phyloP scores from a whole-genome alignment of 2,797 vertebrate species.

The Poecile montanus region DNA sequence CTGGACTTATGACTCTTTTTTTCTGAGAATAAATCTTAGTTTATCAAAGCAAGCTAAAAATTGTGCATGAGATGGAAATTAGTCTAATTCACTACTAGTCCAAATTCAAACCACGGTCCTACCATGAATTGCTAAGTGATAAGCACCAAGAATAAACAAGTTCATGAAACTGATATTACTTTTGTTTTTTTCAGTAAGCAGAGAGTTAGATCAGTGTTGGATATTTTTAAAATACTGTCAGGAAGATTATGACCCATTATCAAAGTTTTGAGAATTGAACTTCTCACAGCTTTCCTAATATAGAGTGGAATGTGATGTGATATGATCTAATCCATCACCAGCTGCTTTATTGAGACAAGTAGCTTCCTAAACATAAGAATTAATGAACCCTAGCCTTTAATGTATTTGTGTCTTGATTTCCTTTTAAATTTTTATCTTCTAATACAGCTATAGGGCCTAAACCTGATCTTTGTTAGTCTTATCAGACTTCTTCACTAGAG shows the following conservation, averaged over 20 bases:
- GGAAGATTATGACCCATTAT: neutral
- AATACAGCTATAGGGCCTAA: neutral
- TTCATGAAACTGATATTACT: neutral
- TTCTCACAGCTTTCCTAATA: neutral
- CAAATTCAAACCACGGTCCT: neutral
- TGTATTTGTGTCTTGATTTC: neutral
- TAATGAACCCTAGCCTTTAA: neutral
- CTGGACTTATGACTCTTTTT: neutral
- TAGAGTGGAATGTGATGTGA: neutral
- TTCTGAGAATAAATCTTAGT: neutral
- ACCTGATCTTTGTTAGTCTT: neutral
- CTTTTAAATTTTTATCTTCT: neutral
- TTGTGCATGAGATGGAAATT: neutral
- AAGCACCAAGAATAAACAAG: neutral
- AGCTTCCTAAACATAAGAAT: neutral
- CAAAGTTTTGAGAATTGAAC: neutral
- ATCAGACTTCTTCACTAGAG: neutral
- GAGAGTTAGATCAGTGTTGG: neutral
- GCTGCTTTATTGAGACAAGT: neutral
- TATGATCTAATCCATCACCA: neutral
- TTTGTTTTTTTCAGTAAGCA: neutral
- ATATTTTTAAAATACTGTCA: conserved; percentile 27
- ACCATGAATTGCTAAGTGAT: neutral
- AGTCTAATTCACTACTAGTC: neutral
- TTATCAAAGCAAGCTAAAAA: neutral